phyloP scores from a whole-genome alignment of 1,140 invertebrate genomes.

The Patella vulgata region DNA sequence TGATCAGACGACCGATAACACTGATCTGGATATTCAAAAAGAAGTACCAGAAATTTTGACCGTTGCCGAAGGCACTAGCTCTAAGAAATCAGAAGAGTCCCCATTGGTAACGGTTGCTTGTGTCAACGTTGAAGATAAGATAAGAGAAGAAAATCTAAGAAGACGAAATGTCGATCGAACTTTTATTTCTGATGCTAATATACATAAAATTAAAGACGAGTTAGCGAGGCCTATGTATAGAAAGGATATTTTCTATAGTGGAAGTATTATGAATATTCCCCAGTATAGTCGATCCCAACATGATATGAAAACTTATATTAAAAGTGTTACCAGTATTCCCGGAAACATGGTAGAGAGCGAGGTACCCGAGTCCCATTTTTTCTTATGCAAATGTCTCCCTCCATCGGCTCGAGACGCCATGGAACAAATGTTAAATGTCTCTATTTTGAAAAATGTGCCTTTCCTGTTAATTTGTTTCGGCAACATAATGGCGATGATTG shows the following conservation, averaged over 20 bases:
- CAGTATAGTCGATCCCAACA: constrained; percentile 84
- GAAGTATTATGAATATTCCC: constrained; percentile 88
- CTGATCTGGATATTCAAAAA: too few relatives aligned
- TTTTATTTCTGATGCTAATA: constrained; percentile 23
- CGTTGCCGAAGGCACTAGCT: too few relatives aligned
- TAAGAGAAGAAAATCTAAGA: too few relatives aligned
- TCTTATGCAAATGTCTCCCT: constrained; percentile 78
- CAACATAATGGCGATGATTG: constrained; percentile 93
- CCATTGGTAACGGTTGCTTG: too few relatives aligned
- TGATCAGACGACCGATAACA: not conserved
- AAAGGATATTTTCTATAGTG: constrained; percentile 92
- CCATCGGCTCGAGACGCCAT: constrained; percentile 72
- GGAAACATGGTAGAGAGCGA: constrained; percentile 13
- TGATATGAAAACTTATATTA: constrained; percentile 72
- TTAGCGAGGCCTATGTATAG: constrained; percentile 89
- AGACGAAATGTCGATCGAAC: too few relatives aligned
- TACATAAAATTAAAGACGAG: constrained; percentile 44
- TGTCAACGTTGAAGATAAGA: too few relatives aligned
- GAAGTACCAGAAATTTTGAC: too few relatives aligned
- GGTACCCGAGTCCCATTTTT: constrained; percentile 73
- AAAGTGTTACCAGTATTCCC: constrained; percentile 40
- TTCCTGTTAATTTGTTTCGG: constrained; percentile 81
- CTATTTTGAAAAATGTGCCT: constrained; percentile 74
- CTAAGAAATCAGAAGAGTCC: too few relatives aligned
- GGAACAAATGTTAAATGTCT: constrained; percentile 89